Conservation (phyloP, 2,797 vertebrate genomes). For the Euphonia xanthogaster region DNA sequence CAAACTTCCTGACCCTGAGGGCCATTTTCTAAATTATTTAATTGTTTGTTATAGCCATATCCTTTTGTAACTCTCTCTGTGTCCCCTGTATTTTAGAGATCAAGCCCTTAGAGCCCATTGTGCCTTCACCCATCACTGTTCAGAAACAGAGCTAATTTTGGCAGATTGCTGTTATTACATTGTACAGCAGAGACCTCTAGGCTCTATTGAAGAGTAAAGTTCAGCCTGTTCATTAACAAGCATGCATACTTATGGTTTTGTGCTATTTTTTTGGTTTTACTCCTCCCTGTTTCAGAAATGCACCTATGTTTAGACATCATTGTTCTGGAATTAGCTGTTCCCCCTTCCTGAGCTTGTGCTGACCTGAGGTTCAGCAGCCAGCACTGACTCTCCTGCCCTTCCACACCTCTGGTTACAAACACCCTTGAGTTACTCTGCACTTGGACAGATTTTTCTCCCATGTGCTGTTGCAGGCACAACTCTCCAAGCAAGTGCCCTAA, state of each 20-base stretch:
- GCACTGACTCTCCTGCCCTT: not conserved
- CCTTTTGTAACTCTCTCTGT: not conserved
- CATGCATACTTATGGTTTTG: not conserved
- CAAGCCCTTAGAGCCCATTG: not conserved
- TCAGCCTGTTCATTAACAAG: not conserved
- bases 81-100: not conserved
- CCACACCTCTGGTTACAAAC: not conserved
- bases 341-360: not conserved
- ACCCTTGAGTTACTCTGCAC: not conserved
- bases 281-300: not conserved
- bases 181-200: not conserved
- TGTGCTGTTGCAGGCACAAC: not conserved
- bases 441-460: not conserved
- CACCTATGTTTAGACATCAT: fast-evolving
- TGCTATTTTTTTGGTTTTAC: not conserved
- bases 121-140: fast-evolving
- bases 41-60: not conserved
- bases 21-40: not conserved
- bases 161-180: not conserved
- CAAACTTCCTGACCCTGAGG: not conserved
- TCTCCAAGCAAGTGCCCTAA: not conserved
- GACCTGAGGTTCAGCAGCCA: not conserved
- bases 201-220: not conserved
- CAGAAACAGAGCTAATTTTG: not conserved
- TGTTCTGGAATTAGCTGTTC: not conserved